Conservation (phyloP, 1,140 invertebrate species). For the Drosophila simulans region DNA sequence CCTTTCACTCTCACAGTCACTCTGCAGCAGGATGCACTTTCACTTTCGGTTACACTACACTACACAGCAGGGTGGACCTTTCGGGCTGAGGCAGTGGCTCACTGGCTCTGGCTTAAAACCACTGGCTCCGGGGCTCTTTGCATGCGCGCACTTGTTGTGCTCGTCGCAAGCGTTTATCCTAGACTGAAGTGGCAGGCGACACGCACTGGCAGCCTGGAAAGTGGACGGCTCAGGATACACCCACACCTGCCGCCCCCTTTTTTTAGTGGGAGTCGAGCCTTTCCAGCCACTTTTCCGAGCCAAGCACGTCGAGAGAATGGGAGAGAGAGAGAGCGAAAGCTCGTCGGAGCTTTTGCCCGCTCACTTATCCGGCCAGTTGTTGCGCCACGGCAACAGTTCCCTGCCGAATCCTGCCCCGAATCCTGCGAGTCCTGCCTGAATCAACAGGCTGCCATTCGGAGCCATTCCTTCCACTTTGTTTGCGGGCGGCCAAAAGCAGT, state of each 20-base stretch:
- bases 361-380: constrained; percentile 76
- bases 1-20: constrained; percentile 3
- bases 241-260: constrained; percentile 46
- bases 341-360: constrained; percentile 48
- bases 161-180: constrained; percentile 84
- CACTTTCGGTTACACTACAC: constrained; percentile 34
- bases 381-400: constrained; percentile 75
- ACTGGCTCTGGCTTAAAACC: constrained; percentile 28
- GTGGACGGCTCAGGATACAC: constrained; percentile 46
- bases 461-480: constrained; percentile 9
- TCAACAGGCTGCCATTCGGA: constrained; percentile 63
- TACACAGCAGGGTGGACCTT: constrained; percentile 40
- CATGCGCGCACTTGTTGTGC: constrained; percentile 84
- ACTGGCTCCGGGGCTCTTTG: constrained; percentile 50
- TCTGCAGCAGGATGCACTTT: constrained; percentile 32
- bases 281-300: constrained; percentile 45
- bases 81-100: constrained; percentile 20
- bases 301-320: background rate
- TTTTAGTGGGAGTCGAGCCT: constrained; percentile 48
- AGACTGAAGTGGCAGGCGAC: constrained; percentile 75
- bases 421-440: constrained; percentile 28
- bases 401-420: constrained; percentile 22
- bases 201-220: constrained; percentile 60
- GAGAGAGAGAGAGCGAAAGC: constrained; percentile 53
- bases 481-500: constrained; percentile 54